phyloP scores from a whole-genome alignment of 1,140 invertebrate species.

The Semibalanus balanoides region DNA sequence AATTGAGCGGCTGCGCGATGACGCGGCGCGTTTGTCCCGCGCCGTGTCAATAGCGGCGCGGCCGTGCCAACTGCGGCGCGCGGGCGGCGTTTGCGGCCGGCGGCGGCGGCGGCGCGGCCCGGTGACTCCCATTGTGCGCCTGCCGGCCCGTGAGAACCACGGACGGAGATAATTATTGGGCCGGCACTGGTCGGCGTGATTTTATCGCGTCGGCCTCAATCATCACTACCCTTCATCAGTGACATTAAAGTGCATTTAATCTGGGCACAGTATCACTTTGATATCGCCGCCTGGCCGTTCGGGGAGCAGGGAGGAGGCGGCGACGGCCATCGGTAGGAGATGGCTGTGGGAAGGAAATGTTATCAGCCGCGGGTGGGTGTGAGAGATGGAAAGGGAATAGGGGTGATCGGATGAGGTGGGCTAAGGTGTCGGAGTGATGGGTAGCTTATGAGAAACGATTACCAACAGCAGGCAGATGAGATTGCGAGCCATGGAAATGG shows the following conservation, averaged over 20 bases:
- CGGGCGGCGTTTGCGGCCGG: too few species aligned
- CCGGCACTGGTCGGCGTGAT: background rate
- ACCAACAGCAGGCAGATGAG: too few species aligned
- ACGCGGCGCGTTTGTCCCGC: background rate
- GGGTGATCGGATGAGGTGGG: too few species aligned
- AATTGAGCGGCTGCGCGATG: background rate
- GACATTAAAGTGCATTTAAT: constrained; percentile 1
- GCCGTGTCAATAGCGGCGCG: background rate
- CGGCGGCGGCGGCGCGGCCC: too few species aligned
- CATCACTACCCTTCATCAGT: background rate
- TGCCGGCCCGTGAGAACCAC: background rate
- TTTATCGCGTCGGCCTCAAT: background rate
- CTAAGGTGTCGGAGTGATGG: too few species aligned
- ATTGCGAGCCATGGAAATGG: too few species aligned
- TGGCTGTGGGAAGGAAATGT: background rate
- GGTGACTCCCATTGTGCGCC: background rate
- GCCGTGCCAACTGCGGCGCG: too few species aligned
- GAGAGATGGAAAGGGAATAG: background rate
- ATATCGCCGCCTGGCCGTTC: background rate
- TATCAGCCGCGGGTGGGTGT: background rate
- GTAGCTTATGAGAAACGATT: too few species aligned
- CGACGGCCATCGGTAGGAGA: background rate
- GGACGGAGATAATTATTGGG: background rate
- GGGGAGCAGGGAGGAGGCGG: background rate
- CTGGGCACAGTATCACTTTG: background rate